Percentiles rank a stretch among this genome's conserved stretches.
Evolutionary conservation across 2,888 invertebrate species (phyloP).

Genomic region (Scrobipalpa costella): DNA sequence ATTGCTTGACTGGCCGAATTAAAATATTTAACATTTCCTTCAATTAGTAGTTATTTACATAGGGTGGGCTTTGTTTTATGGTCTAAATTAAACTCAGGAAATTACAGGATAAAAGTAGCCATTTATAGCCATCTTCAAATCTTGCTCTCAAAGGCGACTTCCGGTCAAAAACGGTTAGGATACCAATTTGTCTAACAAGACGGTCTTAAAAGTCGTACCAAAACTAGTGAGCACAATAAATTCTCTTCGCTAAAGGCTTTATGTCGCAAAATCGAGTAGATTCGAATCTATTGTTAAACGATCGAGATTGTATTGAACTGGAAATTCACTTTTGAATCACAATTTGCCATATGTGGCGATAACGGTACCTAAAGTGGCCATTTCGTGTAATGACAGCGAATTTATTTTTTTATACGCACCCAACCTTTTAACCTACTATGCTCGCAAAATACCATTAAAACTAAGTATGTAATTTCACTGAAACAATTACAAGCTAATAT

Average conservation of each 20-base stretch:
- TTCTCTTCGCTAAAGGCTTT: constrained; percentile 17
- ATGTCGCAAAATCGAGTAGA: constrained; percentile 17
- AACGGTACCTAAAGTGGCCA: constrained; percentile 31
- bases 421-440: constrained; percentile 27
- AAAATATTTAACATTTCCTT: too few species aligned
- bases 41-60: too few species aligned
- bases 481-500: constrained; percentile 33
- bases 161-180: constrained; percentile 17
- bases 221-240: constrained; percentile 11
- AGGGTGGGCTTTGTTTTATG: too few species aligned
- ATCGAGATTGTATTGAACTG: constrained; percentile 23
- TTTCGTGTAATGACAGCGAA: constrained; percentile 28
- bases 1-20: too few species aligned
- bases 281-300: constrained; percentile 16
- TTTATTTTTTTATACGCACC: constrained; percentile 24
- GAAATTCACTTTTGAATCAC: constrained; percentile 24
- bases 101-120: too few species aligned
- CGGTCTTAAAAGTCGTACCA: constrained; percentile 3
- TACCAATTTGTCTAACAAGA: constrained; percentile 19
- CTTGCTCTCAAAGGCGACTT: background rate
- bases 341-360: constrained; percentile 27
- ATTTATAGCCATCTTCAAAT: background rate
- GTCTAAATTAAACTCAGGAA: too few species aligned
- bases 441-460: constrained; percentile 30
- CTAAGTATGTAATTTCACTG: constrained; percentile 30